Conservation (phyloP, 2,888 invertebrate species). For the Agrochola lychnidis region DNA sequence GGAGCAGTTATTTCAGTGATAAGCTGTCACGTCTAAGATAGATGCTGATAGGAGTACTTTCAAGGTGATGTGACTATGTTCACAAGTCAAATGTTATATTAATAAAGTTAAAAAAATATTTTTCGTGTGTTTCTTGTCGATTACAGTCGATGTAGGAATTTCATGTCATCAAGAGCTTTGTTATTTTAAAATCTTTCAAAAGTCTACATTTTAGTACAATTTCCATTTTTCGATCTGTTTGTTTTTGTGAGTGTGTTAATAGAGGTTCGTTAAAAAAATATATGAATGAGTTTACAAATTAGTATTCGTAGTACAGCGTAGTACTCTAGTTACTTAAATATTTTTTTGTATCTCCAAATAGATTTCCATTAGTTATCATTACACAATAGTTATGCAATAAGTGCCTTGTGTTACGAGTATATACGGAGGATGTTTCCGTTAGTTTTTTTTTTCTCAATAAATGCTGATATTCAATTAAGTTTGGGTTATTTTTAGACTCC, state of each 20-base stretch:
- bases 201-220: not conserved
- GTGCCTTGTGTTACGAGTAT: not conserved
- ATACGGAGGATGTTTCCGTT: not conserved
- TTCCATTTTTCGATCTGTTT: not conserved
- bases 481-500: constrained; percentile 11
- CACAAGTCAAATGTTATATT: constrained; percentile 42
- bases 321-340: constrained; percentile 23
- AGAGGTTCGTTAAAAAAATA: not conserved
- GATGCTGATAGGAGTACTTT: constrained; percentile 65
- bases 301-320: constrained; percentile 21
- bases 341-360: constrained; percentile 15
- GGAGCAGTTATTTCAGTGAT: constrained; percentile 72
- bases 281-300: constrained; percentile 13
- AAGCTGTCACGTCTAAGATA: constrained; percentile 74
- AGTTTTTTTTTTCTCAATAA: not conserved
- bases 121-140: not conserved
- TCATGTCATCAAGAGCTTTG: not conserved
- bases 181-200: not conserved
- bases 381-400: constrained; percentile 24
- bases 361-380: constrained; percentile 25
- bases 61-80: constrained; percentile 67
- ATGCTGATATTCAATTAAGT: not conserved
- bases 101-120: constrained; percentile 24
- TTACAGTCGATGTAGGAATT: not conserved
- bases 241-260: not conserved